phyloP scores from a whole-genome alignment of 2,888 invertebrate genomes.

The Phalangium opilio region DNA sequence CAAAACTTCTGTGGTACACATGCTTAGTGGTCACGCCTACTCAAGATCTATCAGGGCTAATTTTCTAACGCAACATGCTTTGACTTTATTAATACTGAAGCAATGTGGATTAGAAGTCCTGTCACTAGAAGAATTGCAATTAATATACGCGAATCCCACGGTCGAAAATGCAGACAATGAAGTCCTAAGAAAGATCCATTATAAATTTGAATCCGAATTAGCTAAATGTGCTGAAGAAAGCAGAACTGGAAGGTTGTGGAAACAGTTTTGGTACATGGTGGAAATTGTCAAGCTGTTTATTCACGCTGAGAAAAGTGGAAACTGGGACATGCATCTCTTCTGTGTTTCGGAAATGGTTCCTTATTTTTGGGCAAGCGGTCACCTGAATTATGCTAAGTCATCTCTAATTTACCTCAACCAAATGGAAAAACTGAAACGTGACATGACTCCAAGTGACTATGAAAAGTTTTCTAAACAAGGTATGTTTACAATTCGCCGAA shows the following conservation, averaged over 20 bases:
- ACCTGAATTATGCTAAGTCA: slow-evolving; percentile 29
- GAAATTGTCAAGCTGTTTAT: background rate
- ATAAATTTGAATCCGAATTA: background rate
- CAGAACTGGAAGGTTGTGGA: background rate
- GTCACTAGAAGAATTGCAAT: too few relatives aligned
- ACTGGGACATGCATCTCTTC: background rate
- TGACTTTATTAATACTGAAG: background rate
- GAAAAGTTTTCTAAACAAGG: too few relatives aligned
- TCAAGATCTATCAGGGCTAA: slow-evolving; percentile 13
- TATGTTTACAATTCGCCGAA: too few relatives aligned
- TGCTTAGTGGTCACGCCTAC: slow-evolving; percentile 17
- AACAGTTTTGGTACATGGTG: background rate
- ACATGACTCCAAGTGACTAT: too few relatives aligned
- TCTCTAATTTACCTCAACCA: slow-evolving; percentile 27
- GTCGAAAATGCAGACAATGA: too few relatives aligned
- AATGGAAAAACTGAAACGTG: too few relatives aligned
- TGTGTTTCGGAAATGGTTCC: background rate
- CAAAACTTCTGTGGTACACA: slow-evolving; percentile 10
- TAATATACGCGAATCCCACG: too few relatives aligned
- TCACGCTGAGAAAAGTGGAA: slow-evolving; percentile 1
- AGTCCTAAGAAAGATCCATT: too few relatives aligned
- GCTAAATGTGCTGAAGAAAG: background rate
- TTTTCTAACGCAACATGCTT: slow-evolving; percentile 11
- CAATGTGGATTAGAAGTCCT: too few relatives aligned
- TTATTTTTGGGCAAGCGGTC: slow-evolving; percentile 19